A percentile compares a stretch with the other conserved stretches of the same genome.
phyloP scores from a whole-genome alignment of 2,888 invertebrate genomes.

The Scaptodrosophila latifasciaeformis region DNA sequence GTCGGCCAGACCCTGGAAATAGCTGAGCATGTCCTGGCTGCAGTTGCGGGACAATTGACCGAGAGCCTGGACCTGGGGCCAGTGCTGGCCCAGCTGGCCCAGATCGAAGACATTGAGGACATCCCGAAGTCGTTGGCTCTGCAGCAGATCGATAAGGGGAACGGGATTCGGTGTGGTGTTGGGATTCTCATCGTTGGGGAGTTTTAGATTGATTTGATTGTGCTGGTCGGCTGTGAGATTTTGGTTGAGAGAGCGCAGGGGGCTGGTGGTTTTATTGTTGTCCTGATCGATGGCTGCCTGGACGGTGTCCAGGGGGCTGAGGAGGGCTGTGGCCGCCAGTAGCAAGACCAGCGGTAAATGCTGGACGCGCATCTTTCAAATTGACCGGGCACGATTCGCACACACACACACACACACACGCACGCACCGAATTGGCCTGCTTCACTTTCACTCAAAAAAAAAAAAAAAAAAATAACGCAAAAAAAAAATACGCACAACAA shows the following conservation, averaged over 20 bases:
- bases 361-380: constrained; percentile 48
- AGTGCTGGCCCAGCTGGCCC: constrained; percentile 62
- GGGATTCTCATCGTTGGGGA: constrained; percentile 30
- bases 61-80: constrained; percentile 54
- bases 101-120: constrained; percentile 73
- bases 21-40: constrained; percentile 69
- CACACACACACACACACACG: background rate
- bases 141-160: constrained; percentile 49
- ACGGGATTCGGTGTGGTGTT: background rate
- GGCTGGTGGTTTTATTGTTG: constrained; percentile 36
- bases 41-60: constrained; percentile 63
- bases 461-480: constrained; percentile 26
- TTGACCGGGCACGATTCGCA: constrained; percentile 48
- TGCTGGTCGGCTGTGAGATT: constrained; percentile 34
- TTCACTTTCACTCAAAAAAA: constrained; percentile 53
- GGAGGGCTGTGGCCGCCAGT: constrained; percentile 16
- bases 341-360: constrained; percentile 27
- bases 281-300: constrained; percentile 59
- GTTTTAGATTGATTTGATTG: constrained; percentile 55
- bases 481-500: constrained; percentile 16
- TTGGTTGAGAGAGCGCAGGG: constrained; percentile 8
- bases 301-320: too few relatives aligned
- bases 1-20: constrained; percentile 67
- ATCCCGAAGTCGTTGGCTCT: constrained; percentile 67
- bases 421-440: constrained; percentile 34